These are phyloP conservation scores for Allolobophora icterica DNA, from an alignment of 2,888 invertebrate species.

Conservation along the genomic window DNA sequence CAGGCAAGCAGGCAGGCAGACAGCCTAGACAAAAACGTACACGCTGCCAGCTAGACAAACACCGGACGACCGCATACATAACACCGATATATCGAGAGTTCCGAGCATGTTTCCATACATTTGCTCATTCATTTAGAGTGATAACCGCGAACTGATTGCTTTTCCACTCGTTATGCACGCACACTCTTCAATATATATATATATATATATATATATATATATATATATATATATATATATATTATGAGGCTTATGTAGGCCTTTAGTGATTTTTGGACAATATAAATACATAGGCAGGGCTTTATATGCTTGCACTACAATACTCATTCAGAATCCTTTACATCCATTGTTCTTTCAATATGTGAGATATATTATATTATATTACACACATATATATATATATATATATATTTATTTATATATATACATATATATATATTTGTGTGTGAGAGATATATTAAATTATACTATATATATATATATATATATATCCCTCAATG, in stretches of 20 bases:
- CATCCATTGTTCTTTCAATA: not conserved
- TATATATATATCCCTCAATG: too few relatives aligned
- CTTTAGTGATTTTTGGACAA: not conserved
- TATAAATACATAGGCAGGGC: not conserved
- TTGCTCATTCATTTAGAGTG: slow-evolving; percentile 9
- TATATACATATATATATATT: too few relatives aligned
- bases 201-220: not conserved
- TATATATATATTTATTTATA: too few relatives aligned
- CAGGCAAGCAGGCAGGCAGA: not conserved
- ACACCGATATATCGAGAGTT: slow-evolving; percentile 17
- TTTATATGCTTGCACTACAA: not conserved
- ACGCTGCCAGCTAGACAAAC: not conserved
- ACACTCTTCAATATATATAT: not conserved
- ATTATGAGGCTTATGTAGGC: too few relatives aligned
- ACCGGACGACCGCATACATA: not conserved
- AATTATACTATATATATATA: too few relatives aligned
- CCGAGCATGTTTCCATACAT: slow-evolving; percentile 1
- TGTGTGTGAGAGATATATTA: not conserved
- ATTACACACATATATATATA: too few relatives aligned
- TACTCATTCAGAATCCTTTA: not conserved
- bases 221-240: not conserved
- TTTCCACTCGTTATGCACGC: slow-evolving; percentile 7
- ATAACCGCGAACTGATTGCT: slow-evolving; percentile 1
- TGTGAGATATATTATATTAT: not conserved
- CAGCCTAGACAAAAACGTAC: not conserved